Evolutionary conservation across 2,888 invertebrate genomes (phyloP), one percentile per base, ranked within the genome.

Genomic region (Lepidochrysops patricia): DNA sequence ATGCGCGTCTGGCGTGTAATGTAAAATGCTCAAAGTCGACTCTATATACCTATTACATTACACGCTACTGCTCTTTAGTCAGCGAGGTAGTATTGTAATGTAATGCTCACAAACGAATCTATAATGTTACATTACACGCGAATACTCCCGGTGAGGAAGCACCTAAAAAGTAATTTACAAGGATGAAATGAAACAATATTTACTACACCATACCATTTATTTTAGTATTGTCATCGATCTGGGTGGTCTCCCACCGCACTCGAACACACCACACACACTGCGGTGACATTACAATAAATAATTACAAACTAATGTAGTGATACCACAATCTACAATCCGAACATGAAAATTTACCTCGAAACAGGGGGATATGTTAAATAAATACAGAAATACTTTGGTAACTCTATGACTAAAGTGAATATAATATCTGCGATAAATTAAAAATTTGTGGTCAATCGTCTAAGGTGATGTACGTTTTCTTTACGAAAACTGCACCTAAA

Each of bases 191-290:
- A 63, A 50, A 62, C 43, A 60, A 25, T 32, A 34, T 19, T 62
- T 76, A 76, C 82, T 84, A 85, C 82, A 82, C 79, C 83, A 73
- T 82, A 80, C 80, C 80, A 78, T 75, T 85, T 83, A 79, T 84
- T 71, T 80, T 77, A 82, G 74, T 86, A 86, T 87, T 87, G 85
- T 86, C 85, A 78, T 82, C 73, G 77, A 75, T 73, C 76, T 71
- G 74, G 59, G 58, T 75, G 70, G 71, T 29, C 32, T 23, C 19
- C 15, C 27, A 13, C 50, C 48, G 48, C 59, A 62, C 60, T 59
- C 57, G 34, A 59, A 62, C 52, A 57, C 57, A 59, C 57, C 34
- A 60, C 61, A 61, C 43, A 60, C 62, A 48, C 61, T 49, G 58
- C 49, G 58, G 49, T 57, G 54, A 52, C 29, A 52, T 35, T 56